A percentile compares a stretch with the other conserved stretches of the same genome.
These are phyloP conservation scores for Platygyra sinensis DNA, from an alignment of 64 coral and sea anemone species.

Conservation along the genomic window DNA sequence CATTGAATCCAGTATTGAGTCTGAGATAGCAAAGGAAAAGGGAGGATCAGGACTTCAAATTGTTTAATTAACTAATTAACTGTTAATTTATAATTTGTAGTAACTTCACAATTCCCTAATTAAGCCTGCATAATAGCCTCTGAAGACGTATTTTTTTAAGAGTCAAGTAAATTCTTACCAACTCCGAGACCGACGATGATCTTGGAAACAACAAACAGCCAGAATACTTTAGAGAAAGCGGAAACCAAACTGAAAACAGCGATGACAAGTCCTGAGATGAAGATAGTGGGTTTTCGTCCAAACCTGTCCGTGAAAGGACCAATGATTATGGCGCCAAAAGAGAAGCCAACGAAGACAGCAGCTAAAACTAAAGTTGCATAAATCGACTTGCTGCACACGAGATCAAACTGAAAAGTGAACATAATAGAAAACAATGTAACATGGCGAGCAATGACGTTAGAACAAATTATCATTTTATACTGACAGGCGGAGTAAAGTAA, in stretches of 20 bases:
- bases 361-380: slow-evolving; percentile 56
- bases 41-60: no score
- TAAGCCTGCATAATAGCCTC: no score
- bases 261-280: slow-evolving; percentile 50
- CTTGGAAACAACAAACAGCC: slow-evolving; percentile 76
- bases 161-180: slow-evolving; percentile 15
- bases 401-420: slow-evolving; percentile 71
- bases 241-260: slow-evolving; percentile 52
- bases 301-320: slow-evolving; percentile 70
- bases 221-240: slow-evolving; percentile 60
- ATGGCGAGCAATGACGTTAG: no score
- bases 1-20: no score
- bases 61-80: no score
- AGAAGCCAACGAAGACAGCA: slow-evolving; percentile 48
- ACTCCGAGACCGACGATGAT: slow-evolving; percentile 59
- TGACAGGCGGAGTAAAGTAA: no score
- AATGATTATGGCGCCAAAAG: slow-evolving; percentile 39
- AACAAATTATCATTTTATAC: no score
- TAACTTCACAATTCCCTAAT: no score
- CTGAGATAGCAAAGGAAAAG: no score
- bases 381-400: slow-evolving; percentile 62
- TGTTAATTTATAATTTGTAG: no score
- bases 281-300: slow-evolving; percentile 65
- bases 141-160: not conserved
- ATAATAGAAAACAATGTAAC: not conserved